Evolutionary conservation across 2,888 invertebrate species (phyloP).

Genomic region (Tetranychus piercei): DNA sequence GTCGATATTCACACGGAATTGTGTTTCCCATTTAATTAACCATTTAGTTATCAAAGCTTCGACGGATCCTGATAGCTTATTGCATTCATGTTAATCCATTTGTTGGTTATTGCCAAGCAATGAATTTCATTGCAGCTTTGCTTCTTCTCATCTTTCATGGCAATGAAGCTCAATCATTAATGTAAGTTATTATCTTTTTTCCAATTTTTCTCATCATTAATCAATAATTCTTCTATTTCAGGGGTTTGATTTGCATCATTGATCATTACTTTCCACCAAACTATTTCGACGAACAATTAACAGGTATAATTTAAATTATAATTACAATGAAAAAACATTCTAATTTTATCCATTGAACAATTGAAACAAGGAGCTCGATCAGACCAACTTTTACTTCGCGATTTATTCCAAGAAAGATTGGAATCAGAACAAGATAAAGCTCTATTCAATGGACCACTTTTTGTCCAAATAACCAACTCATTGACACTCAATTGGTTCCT

Average conservation of each 20-base stretch:
- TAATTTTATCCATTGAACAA: too few species aligned
- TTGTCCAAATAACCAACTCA: slow-evolving; percentile 16
- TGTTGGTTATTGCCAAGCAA: slow-evolving; percentile 19
- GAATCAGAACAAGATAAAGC: neutral
- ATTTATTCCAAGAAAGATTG: slow-evolving; percentile 12
- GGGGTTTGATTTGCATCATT: slow-evolving; percentile 18
- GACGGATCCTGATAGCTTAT: slow-evolving; percentile 15
- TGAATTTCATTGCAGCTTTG: slow-evolving; percentile 18
- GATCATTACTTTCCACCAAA: slow-evolving; percentile 19
- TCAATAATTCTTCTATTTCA: neutral
- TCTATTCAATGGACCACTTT: neutral
- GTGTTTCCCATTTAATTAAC: neutral
- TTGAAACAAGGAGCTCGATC: slow-evolving; percentile 16
- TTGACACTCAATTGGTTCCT: slow-evolving; percentile 20
- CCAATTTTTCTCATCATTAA: neutral
- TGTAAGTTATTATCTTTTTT: slow-evolving; percentile 1
- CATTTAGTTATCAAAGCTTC: slow-evolving; percentile 12
- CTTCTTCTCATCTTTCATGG: slow-evolving; percentile 15
- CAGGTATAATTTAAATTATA: slow-evolving; percentile 9
- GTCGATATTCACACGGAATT: neutral
- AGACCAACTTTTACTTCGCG: slow-evolving; percentile 17
- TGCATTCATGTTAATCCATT: slow-evolving; percentile 15
- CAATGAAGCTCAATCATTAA: slow-evolving; percentile 15
- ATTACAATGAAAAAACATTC: neutral
- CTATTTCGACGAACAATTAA: slow-evolving; percentile 16